Evolutionary conservation across 2,113 vertebrate genomes (phyloP), one percentile per base, ranked within the genome.

Genomic region (Actenoides lindsayi): DNA sequence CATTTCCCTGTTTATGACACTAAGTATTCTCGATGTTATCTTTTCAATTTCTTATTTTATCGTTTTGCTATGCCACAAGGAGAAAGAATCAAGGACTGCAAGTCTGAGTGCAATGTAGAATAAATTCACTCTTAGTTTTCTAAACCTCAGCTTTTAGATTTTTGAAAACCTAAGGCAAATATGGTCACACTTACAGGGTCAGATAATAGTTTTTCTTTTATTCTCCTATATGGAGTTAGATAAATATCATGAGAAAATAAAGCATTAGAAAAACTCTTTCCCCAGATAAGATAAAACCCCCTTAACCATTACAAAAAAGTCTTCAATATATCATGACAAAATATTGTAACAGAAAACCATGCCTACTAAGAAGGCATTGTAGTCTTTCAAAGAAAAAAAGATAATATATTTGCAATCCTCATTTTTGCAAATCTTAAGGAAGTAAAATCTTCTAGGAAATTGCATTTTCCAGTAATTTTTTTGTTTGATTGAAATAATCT

Each of bases 41-140:
- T 93, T 95, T 91, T 90, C 92, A 87, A 91, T 95, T 96, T 95
- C 87, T 93, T 91, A 84, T 51, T 83, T 84, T 93, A 84, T 91
- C n/a, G 0, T 42, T 95, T 67, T 84, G 33, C 53, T 83, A 33
- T 60, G 57, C n/a, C 39, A 73, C 70, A 75, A 93, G 37, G 16
- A 87, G 11, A 74, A 21, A 94, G 44, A 77, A 90, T 53, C 59
- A 84, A 82, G 46, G 48, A 78, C 46, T 42, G 13, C 21, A 67
- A 75, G 51, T 78, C 44, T 68, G 18, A 82, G 48, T 28, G 75
- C 16, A 65, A 10, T 23, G 35, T 35, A 90, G 42, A 91, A 90
- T 27, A 94, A 93, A 87, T 60, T 82, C 24, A 86, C 12, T 89
- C 30, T 69, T 33, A 28, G 24, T 70, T 94, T 87, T 93, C 39